Conservation (phyloP, 2,888 invertebrate genomes). For the Smittia sp. region DNA sequence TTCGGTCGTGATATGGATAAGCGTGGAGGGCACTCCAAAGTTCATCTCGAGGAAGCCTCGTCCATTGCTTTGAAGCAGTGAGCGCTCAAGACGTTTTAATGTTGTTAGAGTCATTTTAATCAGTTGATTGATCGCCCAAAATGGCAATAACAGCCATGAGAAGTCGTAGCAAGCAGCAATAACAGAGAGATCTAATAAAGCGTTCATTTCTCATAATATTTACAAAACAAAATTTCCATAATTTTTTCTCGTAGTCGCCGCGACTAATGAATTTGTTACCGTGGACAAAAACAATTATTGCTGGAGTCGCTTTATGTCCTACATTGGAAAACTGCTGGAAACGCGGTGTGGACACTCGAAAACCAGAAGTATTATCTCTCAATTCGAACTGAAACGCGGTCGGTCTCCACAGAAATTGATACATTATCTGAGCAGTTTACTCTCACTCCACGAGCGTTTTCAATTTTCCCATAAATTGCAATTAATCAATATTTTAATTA, state of each 20-base stretch:
- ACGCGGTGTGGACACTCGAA: neutral
- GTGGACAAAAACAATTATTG: neutral
- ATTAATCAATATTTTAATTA: conserved; percentile 40
- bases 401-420: conserved; percentile 1
- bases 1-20: conserved; percentile 2
- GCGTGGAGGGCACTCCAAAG: neutral
- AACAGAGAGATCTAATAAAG: conserved; percentile 35
- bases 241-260: conserved; percentile 1
- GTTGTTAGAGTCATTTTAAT: conserved; percentile 28
- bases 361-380: conserved; percentile 31
- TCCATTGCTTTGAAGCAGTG: too few species aligned
- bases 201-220: conserved; percentile 36
- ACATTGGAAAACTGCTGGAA: too few species aligned
- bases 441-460: neutral
- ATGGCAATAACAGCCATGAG: conserved; percentile 37
- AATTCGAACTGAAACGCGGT: neutral
- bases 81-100: neutral
- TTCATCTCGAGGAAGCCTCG: too few species aligned
- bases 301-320: too few species aligned
- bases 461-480: conserved; percentile 36
- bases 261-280: neutral
- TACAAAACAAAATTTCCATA: conserved; percentile 30
- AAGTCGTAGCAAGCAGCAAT: conserved; percentile 2
- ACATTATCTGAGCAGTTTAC: conserved; percentile 27
- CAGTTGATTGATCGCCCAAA: conserved; percentile 41